A percentile compares a stretch with the other conserved stretches of the same genome.
phyloP scores from a whole-genome alignment of 2,888 invertebrate genomes.

The Sesamia inferens region DNA sequence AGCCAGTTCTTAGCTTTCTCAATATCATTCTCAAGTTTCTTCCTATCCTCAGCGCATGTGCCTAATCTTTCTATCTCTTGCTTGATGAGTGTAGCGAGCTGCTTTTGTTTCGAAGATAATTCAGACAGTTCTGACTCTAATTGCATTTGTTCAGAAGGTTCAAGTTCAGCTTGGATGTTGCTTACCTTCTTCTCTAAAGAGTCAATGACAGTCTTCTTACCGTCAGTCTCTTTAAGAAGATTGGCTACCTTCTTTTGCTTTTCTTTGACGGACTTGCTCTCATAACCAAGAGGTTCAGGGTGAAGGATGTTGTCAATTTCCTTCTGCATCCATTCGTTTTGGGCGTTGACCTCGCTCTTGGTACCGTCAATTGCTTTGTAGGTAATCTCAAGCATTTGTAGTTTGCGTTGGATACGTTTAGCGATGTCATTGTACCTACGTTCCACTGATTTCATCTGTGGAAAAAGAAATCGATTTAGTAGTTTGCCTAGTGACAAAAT shows the following conservation, averaged over 20 bases:
- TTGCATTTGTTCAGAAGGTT: constrained; percentile 95
- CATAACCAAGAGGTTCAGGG: constrained; percentile 93
- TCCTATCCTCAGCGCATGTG: constrained; percentile 92
- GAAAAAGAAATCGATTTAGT: constrained; percentile 47
- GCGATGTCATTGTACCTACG: constrained; percentile 95
- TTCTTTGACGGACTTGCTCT: constrained; percentile 94
- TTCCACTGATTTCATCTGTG: constrained; percentile 94
- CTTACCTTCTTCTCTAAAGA: constrained; percentile 95
- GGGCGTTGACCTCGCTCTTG: constrained; percentile 94
- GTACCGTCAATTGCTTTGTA: constrained; percentile 95
- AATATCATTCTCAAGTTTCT: constrained; percentile 94
- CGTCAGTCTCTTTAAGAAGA: constrained; percentile 95
- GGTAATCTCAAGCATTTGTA: constrained; percentile 95
- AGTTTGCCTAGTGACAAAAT: background rate
- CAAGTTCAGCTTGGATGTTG: constrained; percentile 95
- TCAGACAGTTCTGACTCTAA: constrained; percentile 93
- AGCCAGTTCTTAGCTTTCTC: constrained; percentile 95
- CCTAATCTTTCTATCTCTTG: constrained; percentile 93
- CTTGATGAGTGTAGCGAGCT: constrained; percentile 92
- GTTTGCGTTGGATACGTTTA: constrained; percentile 95
- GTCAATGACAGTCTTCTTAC: constrained; percentile 95
- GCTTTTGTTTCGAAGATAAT: constrained; percentile 93
- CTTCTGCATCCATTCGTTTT: constrained; percentile 94
- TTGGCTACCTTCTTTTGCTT: constrained; percentile 93
- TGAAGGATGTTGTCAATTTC: constrained; percentile 92